Evolutionary conservation across 1,140 invertebrate species (phyloP), one percentile per base, ranked within the genome.

Genomic region (Drosophila mayri): DNA sequence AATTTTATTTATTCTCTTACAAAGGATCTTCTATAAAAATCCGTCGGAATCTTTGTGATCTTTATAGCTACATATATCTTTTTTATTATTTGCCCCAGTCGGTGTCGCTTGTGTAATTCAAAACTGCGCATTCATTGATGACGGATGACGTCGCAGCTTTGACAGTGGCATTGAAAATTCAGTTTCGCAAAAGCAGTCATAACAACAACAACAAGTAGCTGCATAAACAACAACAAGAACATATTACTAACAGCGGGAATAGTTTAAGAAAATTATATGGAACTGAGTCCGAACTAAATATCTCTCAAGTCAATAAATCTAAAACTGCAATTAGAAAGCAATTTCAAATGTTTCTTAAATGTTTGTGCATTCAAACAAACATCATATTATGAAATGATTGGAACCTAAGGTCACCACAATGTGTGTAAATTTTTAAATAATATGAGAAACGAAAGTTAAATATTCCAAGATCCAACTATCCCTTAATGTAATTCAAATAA

Each of bases 121-220:
- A 70, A 61, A 77, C 65, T 62, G 79, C 64, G 72, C 46, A 76
- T 68, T 67, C 77, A 81, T 81, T 65, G 67, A 85, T 68, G 61
- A 79, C 80, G 61, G 57, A 58, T 78, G 72, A 49, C 76, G 62
- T 54, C 68, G 76, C 46, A 71, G 59, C 76, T 73, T 71, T 87
- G 83, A 65, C 82, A 87, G 49, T 86, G 83, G 82, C 83, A 86
- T 82, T 87, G 83, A 76, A 68, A 86, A 79, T 52, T 46, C 12
- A 86, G 67, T 52, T 57, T 49, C 40, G 28, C 25, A 44, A 71
- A 50, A 71, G 30, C 44, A 63, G 54, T 46, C 47, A 61, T n/a
- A 40, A 59, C 35, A 72, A 41, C n/a, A 62, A 50, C 41, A 72
- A 37, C 20, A 62, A 50, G 12, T 22, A 43, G 11, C 28, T 50